These are phyloP conservation scores for Cardiocondyla obscurior DNA, from an alignment of 1,140 invertebrate species.

Conservation along the genomic window DNA sequence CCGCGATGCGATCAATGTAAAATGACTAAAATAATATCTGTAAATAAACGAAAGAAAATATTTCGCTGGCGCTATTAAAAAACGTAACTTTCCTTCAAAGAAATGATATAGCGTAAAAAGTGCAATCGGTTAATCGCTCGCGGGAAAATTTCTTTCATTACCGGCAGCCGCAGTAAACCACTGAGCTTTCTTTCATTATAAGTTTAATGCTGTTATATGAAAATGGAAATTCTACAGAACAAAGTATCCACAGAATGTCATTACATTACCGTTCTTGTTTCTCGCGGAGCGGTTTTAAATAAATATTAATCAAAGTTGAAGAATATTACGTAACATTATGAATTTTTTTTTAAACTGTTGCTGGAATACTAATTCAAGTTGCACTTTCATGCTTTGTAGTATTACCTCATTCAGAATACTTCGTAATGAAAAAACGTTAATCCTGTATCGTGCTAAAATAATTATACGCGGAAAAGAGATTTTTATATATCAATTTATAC, in stretches of 20 bases:
- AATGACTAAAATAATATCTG: no score
- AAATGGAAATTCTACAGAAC: conserved; percentile 23
- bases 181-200: conserved; percentile 24
- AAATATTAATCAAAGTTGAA: conserved; percentile 31
- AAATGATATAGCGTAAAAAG: neutral
- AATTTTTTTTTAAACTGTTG: conserved; percentile 16
- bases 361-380: neutral
- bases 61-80: neutral
- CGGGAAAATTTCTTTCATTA: conserved; percentile 8
- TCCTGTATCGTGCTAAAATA: neutral
- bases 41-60: neutral
- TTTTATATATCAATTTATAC: neutral
- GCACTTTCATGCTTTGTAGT: neutral
- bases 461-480: neutral
- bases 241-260: neutral
- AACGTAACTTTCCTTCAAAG: neutral
- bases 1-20: no score
- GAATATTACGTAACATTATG: neutral
- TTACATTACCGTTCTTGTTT: neutral
- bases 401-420: neutral
- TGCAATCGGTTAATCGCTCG: conserved; percentile 4
- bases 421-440: neutral
- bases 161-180: neutral
- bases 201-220: conserved; percentile 26
- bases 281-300: neutral